Percentiles rank a stretch among this genome's conserved stretches.
These are phyloP conservation scores for Micrastur ruficollis DNA, from an alignment of 2,797 vertebrate species.

Conservation along the genomic window DNA sequence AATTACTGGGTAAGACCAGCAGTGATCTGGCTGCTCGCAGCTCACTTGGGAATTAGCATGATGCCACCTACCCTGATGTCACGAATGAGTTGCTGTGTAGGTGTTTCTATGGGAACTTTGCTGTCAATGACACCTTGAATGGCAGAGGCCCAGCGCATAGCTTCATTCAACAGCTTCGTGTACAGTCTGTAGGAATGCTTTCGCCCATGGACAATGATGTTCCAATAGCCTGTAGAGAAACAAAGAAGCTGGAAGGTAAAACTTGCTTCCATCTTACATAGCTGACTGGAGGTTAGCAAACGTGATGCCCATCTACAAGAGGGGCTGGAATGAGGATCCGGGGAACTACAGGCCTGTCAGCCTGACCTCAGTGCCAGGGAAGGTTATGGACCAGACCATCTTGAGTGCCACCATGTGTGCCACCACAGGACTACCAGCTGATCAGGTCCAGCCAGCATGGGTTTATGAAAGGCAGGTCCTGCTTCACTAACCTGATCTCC, in stretches of 20 bases:
- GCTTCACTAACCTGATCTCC: too few relatives aligned
- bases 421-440: background rate
- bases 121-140: slow-evolving; percentile 90
- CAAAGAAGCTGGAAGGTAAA: background rate
- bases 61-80: slow-evolving; percentile 86
- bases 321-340: background rate
- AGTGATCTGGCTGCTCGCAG: background rate
- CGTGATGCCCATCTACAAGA: background rate
- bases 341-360: background rate
- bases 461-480: too few relatives aligned
- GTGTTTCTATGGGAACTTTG: slow-evolving; percentile 92
- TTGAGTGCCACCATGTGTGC: background rate
- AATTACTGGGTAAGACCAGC: background rate
- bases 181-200: slow-evolving; percentile 92
- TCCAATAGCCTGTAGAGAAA: slow-evolving; percentile 86
- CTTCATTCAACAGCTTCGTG: slow-evolving; percentile 90
- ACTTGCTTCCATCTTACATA: background rate
- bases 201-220: slow-evolving; percentile 87
- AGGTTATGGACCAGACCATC: background rate
- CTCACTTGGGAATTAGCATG: background rate
- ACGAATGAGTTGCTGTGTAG: slow-evolving; percentile 91
- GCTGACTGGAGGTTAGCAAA: background rate
- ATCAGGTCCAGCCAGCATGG: too few relatives aligned
- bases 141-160: slow-evolving; percentile 90
- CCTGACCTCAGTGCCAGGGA: rapidly evolving